Conservation (phyloP, 1,140 invertebrate genomes). For the Ceratosolen solmsi region DNA sequence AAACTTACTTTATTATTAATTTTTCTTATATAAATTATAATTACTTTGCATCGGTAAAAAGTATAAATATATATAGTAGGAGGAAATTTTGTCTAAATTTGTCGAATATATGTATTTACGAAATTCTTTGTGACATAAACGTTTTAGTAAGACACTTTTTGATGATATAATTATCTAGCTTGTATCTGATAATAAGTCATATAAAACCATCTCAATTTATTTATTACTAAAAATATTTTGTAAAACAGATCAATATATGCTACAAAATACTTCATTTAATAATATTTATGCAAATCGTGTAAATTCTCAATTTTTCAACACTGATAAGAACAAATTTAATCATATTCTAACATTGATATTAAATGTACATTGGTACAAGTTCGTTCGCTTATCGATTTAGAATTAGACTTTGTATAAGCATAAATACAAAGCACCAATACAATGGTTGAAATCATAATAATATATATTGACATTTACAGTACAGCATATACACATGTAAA, state of each 20-base stretch:
- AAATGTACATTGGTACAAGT: slow-evolving; percentile 30
- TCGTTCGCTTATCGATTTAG: slow-evolving; percentile 31
- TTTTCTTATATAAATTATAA: slow-evolving; percentile 23
- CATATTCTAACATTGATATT: slow-evolving; percentile 19
- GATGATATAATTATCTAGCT: slow-evolving; percentile 43
- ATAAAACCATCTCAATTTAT: slow-evolving; percentile 39
- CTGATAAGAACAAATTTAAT: slow-evolving; percentile 28
- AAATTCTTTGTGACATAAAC: slow-evolving; percentile 44
- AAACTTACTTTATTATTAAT: slow-evolving; percentile 18
- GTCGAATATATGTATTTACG: slow-evolving; percentile 42
- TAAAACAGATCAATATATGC: slow-evolving; percentile 20
- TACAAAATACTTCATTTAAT: slow-evolving; percentile 36
- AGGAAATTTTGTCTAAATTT: slow-evolving; percentile 37
- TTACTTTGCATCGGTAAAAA: slow-evolving; percentile 17
- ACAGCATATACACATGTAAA: slow-evolving; percentile 38
- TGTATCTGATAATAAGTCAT: slow-evolving; percentile 41
- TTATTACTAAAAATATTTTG: slow-evolving; percentile 42
- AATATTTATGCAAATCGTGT: background rate
- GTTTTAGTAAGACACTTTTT: slow-evolving; percentile 52
- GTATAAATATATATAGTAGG: slow-evolving; percentile 15
- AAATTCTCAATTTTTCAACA: slow-evolving; percentile 31
- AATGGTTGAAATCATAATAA: slow-evolving; percentile 8
- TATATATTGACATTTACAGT: slow-evolving; percentile 43
- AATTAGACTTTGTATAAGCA: background rate
- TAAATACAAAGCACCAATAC: slow-evolving; percentile 37